These are phyloP conservation scores for Hirtodrosophila cameraria DNA, from an alignment of 2,888 invertebrate species.

Conservation along the genomic window DNA sequence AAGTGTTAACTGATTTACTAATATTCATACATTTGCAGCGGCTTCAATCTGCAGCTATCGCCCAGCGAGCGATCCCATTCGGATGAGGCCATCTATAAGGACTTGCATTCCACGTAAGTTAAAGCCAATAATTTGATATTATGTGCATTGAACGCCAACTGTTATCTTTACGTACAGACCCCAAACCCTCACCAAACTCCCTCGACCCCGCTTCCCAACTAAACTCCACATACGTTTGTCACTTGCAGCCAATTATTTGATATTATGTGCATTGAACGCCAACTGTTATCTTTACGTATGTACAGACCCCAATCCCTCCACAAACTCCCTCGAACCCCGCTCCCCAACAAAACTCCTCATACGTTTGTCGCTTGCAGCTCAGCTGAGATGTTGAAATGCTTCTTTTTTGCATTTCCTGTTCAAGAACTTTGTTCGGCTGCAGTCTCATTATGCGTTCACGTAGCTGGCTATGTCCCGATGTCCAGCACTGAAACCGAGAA, in stretches of 20 bases:
- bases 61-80: constrained; percentile 88
- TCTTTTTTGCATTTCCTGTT: constrained; percentile 56
- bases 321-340: not conserved
- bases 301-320: constrained; percentile 7
- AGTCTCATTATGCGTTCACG: constrained; percentile 56
- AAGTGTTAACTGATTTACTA: not conserved
- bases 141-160: constrained; percentile 21
- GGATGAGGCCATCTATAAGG: constrained; percentile 93
- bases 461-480: constrained; percentile 21
- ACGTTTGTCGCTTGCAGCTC: constrained; percentile 3
- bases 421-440: constrained; percentile 9
- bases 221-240: not conserved
- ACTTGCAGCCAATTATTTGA: no score
- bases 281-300: constrained; percentile 44
- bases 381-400: constrained; percentile 21
- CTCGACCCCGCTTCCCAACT: not conserved
- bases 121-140: not conserved
- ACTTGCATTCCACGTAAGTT: constrained; percentile 91
- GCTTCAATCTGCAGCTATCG: constrained; percentile 89
- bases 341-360: not conserved
- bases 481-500: constrained; percentile 10
- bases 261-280: constrained; percentile 14
- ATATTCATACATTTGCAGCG: constrained; percentile 85
- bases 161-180: constrained; percentile 37
- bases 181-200: not conserved